Evolutionary conservation across 2,888 invertebrate genomes (phyloP).

Genomic region (Dyspetes luteomarginatus): DNA sequence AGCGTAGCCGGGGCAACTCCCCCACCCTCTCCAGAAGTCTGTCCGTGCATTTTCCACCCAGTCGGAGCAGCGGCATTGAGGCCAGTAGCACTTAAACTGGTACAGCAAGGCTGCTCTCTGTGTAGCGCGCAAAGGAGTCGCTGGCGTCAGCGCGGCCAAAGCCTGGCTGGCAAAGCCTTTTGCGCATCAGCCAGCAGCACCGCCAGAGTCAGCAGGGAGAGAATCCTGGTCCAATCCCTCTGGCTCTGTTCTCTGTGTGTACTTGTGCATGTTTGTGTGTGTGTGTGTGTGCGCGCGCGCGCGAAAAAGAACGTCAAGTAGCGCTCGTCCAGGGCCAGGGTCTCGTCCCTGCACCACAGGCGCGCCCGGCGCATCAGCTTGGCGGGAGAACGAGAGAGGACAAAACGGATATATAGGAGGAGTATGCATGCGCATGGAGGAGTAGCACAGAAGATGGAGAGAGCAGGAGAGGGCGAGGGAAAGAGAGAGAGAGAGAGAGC

Average conservation of each 20-base stretch:
- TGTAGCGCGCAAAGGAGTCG: constrained; percentile 41
- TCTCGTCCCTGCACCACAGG: constrained; percentile 63
- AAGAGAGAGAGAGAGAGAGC: too few species aligned
- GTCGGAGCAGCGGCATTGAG: constrained; percentile 31
- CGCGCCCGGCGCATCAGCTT: constrained; percentile 35
- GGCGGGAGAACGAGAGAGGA: constrained; percentile 53
- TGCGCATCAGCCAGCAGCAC: constrained; percentile 51
- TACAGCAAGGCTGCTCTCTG: constrained; percentile 18
- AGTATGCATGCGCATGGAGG: constrained; percentile 12
- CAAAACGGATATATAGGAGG: background rate
- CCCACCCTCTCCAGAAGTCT: constrained; percentile 7
- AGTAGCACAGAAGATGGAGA: too few species aligned
- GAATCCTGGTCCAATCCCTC: constrained; percentile 50
- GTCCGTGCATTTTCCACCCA: constrained; percentile 22
- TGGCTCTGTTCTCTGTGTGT: background rate
- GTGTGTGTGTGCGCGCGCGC: background rate
- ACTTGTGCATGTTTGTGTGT: background rate
- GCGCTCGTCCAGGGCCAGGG: constrained; percentile 70
- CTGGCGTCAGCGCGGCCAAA: constrained; percentile 49
- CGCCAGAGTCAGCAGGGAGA: constrained; percentile 35
- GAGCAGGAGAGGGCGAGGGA: too few species aligned
- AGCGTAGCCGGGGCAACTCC: constrained; percentile 28
- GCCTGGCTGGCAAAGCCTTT: background rate
- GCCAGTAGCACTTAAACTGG: constrained; percentile 28
- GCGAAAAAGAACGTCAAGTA: constrained; percentile 37